A percentile compares a stretch with the other conserved stretches of the same genome.
Evolutionary conservation across 2,888 invertebrate genomes (phyloP).

Genomic region (Melieria crassipennis): DNA sequence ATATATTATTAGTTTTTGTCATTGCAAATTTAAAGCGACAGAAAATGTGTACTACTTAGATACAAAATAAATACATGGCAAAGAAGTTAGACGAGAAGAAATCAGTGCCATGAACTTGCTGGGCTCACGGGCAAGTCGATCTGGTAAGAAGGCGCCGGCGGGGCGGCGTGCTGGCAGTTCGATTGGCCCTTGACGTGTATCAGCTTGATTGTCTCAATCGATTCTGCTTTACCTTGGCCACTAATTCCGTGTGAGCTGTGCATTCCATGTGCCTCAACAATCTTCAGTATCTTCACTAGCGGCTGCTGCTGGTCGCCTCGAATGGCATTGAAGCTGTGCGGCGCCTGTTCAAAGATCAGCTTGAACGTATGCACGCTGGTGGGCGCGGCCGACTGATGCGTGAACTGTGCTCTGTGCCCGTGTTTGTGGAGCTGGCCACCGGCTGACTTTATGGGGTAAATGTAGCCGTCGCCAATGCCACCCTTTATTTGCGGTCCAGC

Average conservation of each 20-base stretch:
- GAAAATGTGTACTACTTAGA: too few species aligned
- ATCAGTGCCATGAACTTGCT: neutral
- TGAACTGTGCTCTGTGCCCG: too few species aligned
- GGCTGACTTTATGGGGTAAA: constrained; percentile 31
- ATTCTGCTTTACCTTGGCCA: neutral
- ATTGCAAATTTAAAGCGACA: too few species aligned
- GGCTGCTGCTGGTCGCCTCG: neutral
- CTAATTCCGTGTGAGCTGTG: neutral
- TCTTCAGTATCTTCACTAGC: neutral
- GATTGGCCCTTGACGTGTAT: neutral
- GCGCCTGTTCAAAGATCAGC: too few species aligned
- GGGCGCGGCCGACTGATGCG: too few species aligned
- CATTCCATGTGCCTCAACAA: neutral
- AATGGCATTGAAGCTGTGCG: neutral
- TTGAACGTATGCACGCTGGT: too few species aligned
- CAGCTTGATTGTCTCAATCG: neutral
- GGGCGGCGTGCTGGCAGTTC: too few species aligned
- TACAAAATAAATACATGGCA: too few species aligned
- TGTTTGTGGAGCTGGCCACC: neutral
- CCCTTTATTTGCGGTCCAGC: constrained; percentile 18
- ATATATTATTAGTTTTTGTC: too few species aligned
- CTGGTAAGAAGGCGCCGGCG: too few species aligned
- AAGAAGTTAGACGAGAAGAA: neutral
- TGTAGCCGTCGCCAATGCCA: constrained; percentile 41
- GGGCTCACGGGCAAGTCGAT: neutral